Evolutionary conservation across 1,140 invertebrate species (phyloP), one percentile per base, ranked within the genome.

Genomic region (Aphelenchoides besseyi): DNA sequence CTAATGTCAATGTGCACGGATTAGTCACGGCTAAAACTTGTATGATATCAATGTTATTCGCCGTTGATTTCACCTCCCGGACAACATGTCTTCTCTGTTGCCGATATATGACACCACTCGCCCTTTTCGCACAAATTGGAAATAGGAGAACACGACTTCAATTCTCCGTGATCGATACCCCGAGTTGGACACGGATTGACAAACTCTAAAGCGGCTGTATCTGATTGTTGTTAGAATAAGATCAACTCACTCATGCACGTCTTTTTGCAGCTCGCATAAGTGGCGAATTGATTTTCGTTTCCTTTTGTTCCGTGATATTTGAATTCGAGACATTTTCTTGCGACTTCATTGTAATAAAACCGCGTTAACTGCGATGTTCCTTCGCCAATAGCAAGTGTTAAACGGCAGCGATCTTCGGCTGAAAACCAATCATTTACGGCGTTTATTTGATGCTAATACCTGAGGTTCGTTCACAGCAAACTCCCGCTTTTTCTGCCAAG

Each of bases 221-320:
- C 12, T 28, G 55, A 48, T 23, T 48, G 41, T n/a, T n/a, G n/a
- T 59, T 59, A 8, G 55, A 5, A 59, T 59, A 18, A 48, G 28
- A 33, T 32, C 5, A 61, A 59, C 76, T 57, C 63, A 84, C 82
- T 80, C 66, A 79, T 73, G 67, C 83, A 84, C 12, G 70, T 64
- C 37, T 74, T 69, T 62, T 82, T 71, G 52, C 80, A 83, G 8
- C 77, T 72, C n/a, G 69, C 68, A 33, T 68, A 55, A 8, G 74
- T 83, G 55, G 81, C 66, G 70, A 82, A 85, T 52, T 83, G 80
- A 72, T 83, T 83, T 74, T 83, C 82, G 68, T 83, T 83, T 54
- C 82, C 82, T 54, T 74, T 74, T 3, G 69, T 81, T 35, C 82
- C 82, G 35, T 75, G 70, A 70, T 83, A 83, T 9, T 82, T 48